A percentile compares a stretch with the other conserved stretches of the same genome.
phyloP scores from a whole-genome alignment of 2,113 vertebrate genomes.

The Speoplatyrhinus poulsoni region DNA sequence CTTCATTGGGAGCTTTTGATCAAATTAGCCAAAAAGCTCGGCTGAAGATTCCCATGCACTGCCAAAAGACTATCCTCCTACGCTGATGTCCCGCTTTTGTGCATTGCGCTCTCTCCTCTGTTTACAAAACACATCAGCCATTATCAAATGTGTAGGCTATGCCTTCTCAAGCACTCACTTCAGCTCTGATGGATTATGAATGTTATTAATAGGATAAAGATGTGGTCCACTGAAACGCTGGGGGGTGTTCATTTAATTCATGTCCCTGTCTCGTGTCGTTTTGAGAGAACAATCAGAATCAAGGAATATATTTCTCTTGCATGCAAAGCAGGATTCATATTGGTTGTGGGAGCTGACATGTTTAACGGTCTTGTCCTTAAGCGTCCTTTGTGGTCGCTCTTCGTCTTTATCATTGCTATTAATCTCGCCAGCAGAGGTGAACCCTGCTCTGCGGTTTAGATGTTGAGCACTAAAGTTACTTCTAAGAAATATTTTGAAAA shows the following conservation, averaged over 20 bases:
- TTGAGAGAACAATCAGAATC: too few species aligned
- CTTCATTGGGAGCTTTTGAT: slow-evolving; percentile 16
- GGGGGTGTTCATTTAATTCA: too few species aligned
- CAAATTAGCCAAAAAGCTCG: slow-evolving; percentile 21
- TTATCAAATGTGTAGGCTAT: slow-evolving; percentile 51
- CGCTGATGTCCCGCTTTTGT: slow-evolving; percentile 2
- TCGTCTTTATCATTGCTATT: slow-evolving; percentile 55
- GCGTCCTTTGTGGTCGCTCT: slow-evolving; percentile 60
- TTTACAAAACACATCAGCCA: neutral
- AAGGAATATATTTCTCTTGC: too few species aligned
- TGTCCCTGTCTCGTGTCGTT: too few species aligned
- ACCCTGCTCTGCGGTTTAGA: slow-evolving; percentile 29
- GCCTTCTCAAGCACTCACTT: slow-evolving; percentile 44
- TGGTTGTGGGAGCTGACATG: slow-evolving; percentile 55
- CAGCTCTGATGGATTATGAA: too few species aligned
- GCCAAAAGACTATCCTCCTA: slow-evolving; percentile 12
- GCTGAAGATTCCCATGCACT: slow-evolving; percentile 26
- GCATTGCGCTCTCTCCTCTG: slow-evolving; percentile 16
- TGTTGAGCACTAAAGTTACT: slow-evolving; percentile 11
- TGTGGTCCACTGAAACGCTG: too few species aligned
- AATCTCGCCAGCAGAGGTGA: slow-evolving; percentile 48
- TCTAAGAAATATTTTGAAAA: neutral
- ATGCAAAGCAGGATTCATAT: too few species aligned
- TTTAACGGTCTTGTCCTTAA: slow-evolving; percentile 57
- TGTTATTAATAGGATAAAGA: too few species aligned